Percentiles rank a stretch among this genome's conserved stretches.
Conservation (phyloP, 2,113 vertebrate species). For the Numida meleagris region DNA sequence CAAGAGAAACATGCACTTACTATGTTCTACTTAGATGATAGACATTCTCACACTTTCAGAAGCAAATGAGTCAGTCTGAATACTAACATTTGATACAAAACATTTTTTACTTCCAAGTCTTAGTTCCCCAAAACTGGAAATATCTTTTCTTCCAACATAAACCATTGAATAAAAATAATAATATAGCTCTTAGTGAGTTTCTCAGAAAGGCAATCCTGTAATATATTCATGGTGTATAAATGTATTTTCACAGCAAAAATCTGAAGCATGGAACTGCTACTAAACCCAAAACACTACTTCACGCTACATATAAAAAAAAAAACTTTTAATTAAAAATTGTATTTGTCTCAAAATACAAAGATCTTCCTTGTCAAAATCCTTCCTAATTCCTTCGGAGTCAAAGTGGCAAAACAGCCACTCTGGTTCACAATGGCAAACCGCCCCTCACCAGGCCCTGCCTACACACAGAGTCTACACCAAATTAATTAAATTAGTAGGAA, state of each 20-base stretch:
- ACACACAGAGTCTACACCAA: neutral
- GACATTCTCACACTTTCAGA: neutral
- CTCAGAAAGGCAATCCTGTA: neutral
- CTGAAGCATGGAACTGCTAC: neutral
- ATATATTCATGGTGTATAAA: neutral
- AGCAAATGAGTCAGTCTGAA: neutral
- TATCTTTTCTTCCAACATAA: neutral
- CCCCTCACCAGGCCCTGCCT: neutral
- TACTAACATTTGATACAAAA: neutral
- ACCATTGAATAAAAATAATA: neutral
- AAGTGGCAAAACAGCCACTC: neutral
- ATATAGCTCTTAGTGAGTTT: neutral
- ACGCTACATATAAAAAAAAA: neutral
- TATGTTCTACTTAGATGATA: neutral
- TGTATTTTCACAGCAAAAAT: neutral
- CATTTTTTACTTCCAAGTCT: neutral
- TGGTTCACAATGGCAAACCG: rapidly evolving
- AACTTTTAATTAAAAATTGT: neutral
- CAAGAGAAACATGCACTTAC: neutral
- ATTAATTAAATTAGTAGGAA: neutral
- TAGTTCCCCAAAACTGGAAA: neutral
- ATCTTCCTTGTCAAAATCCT: neutral
- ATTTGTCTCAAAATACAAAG: neutral
- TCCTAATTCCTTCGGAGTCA: neutral
- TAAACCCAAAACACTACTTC: neutral